A percentile compares a stretch with the other conserved stretches of the same genome.
These are phyloP conservation scores for Tragopan temminckii DNA, from an alignment of 2,797 vertebrate genomes.

Conservation along the genomic window DNA sequence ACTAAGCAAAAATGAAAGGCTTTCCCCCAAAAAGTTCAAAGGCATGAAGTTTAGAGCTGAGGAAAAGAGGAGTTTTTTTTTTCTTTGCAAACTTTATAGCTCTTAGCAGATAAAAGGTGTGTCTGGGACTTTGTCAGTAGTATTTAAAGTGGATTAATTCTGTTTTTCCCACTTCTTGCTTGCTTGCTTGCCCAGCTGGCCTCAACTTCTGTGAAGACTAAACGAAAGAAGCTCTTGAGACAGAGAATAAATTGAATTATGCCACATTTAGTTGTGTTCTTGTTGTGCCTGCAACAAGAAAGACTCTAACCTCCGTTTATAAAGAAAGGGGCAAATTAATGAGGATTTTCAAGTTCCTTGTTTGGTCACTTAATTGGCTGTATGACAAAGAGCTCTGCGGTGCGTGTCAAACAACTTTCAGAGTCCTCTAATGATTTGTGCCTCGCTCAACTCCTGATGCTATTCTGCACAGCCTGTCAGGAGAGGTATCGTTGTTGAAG, in stretches of 20 bases:
- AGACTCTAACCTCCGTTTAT: conserved; percentile 70
- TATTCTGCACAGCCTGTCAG: conserved; percentile 68
- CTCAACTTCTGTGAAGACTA: conserved; percentile 24
- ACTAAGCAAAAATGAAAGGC: conserved; percentile 19
- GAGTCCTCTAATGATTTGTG: conserved; percentile 77
- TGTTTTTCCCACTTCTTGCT: conserved; percentile 48
- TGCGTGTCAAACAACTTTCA: conserved; percentile 78
- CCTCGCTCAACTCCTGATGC: conserved; percentile 73
- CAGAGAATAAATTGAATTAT: conserved; percentile 73
- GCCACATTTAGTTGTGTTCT: conserved; percentile 45
- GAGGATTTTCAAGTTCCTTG: conserved; percentile 78
- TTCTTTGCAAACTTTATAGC: conserved; percentile 21
- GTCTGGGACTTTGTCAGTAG: conserved; percentile 15
- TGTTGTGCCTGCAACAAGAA: conserved; percentile 56
- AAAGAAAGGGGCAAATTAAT: conserved; percentile 77
- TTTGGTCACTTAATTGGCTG: conserved; percentile 84
- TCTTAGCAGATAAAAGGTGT: conserved; percentile 54
- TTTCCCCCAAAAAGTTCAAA: conserved; percentile 30
- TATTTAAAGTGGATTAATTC: conserved; percentile 60
- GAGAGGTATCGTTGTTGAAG: conserved; percentile 77
- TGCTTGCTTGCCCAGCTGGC: conserved; percentile 30
- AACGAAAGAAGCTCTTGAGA: conserved; percentile 28
- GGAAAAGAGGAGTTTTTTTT: neutral
- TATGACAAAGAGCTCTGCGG: conserved; percentile 76
- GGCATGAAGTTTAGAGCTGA: conserved; percentile 32